These are phyloP conservation scores for Nesoenas mayeri DNA, from an alignment of 2,113 vertebrate species.

Conservation along the genomic window DNA sequence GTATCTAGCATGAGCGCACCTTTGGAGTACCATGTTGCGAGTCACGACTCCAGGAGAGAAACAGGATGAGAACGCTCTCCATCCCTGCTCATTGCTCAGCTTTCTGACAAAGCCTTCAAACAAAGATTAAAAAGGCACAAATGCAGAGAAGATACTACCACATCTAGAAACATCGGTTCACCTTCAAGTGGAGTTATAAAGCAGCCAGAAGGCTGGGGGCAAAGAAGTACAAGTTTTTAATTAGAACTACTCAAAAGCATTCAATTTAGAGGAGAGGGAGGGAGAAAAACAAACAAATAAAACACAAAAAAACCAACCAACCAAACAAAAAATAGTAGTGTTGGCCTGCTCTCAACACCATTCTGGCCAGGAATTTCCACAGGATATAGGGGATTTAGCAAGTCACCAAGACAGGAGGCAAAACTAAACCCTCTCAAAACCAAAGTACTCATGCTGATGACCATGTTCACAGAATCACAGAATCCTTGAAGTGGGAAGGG, in stretches of 20 bases:
- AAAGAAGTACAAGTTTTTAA: neutral
- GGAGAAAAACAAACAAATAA: neutral
- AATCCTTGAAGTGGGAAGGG: neutral
- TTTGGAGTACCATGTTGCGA: neutral
- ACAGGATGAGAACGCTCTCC: neutral
- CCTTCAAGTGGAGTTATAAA: neutral
- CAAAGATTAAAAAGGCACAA: neutral
- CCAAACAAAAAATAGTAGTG: neutral
- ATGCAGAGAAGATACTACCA: neutral
- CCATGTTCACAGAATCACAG: neutral
- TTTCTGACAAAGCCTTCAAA: neutral
- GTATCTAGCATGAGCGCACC: neutral
- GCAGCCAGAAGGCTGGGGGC: neutral
- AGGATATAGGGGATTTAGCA: neutral
- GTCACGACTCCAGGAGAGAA: neutral
- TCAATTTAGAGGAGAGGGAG: neutral
- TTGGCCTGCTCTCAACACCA: neutral
- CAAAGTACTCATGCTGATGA: fast-evolving
- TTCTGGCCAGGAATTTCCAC: neutral
- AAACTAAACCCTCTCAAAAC: neutral
- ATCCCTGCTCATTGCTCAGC: neutral
- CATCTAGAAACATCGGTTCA: neutral
- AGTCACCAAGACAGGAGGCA: neutral
- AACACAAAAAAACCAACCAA: neutral
- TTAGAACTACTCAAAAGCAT: neutral